A percentile compares a stretch with the other conserved stretches of the same genome.
Conservation (phyloP, 2,113 vertebrate species). For the Gobiocypris rarus region DNA sequence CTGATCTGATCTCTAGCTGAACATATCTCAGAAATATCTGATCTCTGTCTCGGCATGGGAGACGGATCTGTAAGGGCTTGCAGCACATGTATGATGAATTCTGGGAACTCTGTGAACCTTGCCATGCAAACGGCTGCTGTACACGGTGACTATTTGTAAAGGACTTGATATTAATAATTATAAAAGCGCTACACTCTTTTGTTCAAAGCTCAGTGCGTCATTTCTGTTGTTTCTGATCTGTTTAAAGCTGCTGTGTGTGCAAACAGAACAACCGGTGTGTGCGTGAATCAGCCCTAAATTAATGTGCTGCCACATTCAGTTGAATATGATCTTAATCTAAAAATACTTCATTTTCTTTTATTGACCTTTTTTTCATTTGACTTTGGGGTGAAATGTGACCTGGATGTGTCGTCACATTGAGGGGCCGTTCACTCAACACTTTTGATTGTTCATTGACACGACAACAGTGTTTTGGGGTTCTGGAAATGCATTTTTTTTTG, state of each 20-base stretch:
- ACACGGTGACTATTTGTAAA: conserved; percentile 71
- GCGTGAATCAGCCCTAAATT: no score
- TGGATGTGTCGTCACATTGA: no score
- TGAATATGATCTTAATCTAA: no score
- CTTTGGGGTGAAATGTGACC: no score
- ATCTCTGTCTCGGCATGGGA: background rate
- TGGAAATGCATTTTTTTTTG: no score
- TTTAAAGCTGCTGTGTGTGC: background rate
- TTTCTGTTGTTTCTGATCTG: background rate
- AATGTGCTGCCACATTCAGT: no score
- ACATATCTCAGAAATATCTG: background rate
- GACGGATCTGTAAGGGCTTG: conserved; percentile 53
- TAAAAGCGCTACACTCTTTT: conserved; percentile 62
- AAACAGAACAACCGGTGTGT: no score
- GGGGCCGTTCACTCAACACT: no score
- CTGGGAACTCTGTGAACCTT: conserved; percentile 56
- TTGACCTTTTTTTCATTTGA: no score
- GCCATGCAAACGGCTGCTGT: conserved; percentile 68
- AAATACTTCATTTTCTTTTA: no score
- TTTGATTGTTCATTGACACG: no score
- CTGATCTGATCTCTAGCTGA: conserved; percentile 35
- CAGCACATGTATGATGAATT: conserved; percentile 63
- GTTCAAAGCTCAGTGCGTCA: background rate
- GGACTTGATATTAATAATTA: conserved; percentile 64
- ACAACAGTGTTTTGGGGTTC: no score